phyloP scores from a whole-genome alignment of 1,140 invertebrate genomes.

The Eueides isabella region DNA sequence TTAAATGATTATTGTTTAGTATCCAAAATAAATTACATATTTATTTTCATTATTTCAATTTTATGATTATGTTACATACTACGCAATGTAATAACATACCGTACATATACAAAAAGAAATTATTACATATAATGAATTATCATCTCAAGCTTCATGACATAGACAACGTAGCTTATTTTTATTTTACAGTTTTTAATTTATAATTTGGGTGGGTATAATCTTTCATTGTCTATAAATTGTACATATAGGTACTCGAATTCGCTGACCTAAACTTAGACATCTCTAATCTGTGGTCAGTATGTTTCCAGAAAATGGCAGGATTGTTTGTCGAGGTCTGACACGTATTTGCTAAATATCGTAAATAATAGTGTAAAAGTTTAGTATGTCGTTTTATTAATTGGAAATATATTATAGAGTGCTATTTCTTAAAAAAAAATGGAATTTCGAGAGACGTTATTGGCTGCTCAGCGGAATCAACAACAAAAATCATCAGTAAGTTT shows the following conservation, averaged over 20 bases:
- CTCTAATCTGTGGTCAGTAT: slow-evolving; percentile 66
- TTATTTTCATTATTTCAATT: too few species aligned
- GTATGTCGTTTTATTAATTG: slow-evolving; percentile 49
- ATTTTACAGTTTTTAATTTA: neutral
- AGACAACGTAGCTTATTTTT: too few species aligned
- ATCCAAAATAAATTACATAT: too few species aligned
- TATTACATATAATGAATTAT: too few species aligned
- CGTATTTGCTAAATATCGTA: slow-evolving; percentile 74
- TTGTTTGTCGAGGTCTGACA: slow-evolving; percentile 74
- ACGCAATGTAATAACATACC: too few species aligned
- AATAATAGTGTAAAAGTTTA: slow-evolving; percentile 64
- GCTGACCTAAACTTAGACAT: slow-evolving; percentile 13
- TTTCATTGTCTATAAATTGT: neutral
- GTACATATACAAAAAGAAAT: too few species aligned
- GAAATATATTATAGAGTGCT: slow-evolving; percentile 26
- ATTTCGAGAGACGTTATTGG: slow-evolving; percentile 74
- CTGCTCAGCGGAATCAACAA: slow-evolving; percentile 79
- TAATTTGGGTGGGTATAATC: neutral
- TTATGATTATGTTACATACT: too few species aligned
- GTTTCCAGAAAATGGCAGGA: slow-evolving; percentile 79
- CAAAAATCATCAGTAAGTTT: slow-evolving; percentile 79
- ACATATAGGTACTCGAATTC: neutral
- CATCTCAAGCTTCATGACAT: too few species aligned
- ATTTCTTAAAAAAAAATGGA: slow-evolving; percentile 61
- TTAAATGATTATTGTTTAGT: too few species aligned